Evolutionary conservation across 2,888 invertebrate genomes (phyloP).

Genomic region (Ennomos quercinarius): DNA sequence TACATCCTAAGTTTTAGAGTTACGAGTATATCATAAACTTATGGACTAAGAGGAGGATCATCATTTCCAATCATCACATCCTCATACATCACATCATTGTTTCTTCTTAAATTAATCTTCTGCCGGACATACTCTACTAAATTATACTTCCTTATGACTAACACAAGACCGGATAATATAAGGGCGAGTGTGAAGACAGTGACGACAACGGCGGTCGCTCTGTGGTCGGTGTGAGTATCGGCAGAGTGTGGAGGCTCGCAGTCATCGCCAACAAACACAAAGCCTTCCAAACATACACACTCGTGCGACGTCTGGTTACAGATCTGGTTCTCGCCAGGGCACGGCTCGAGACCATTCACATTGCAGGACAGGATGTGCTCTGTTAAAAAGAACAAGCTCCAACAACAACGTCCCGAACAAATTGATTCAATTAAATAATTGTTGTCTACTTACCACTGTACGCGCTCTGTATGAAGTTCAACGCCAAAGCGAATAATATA

Average conservation of each 20-base stretch:
- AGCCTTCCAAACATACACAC: slow-evolving; percentile 67
- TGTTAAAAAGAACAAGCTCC: slow-evolving; percentile 69
- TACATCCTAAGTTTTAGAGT: slow-evolving; percentile 45
- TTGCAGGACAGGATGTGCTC: slow-evolving; percentile 80
- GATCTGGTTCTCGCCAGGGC: slow-evolving; percentile 60
- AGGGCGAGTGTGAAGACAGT: slow-evolving; percentile 72
- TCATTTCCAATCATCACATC: slow-evolving; percentile 85
- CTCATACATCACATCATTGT: slow-evolving; percentile 78
- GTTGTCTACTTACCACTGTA: slow-evolving; percentile 74
- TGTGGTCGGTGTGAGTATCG: slow-evolving; percentile 43
- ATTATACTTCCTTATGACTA: slow-evolving; percentile 78
- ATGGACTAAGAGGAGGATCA: slow-evolving; percentile 79
- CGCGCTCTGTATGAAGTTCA: slow-evolving; percentile 68
- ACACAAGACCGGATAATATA: slow-evolving; percentile 67
- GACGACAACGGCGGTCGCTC: slow-evolving; percentile 65
- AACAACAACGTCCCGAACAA: slow-evolving; percentile 58
- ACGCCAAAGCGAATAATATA: slow-evolving; percentile 61
- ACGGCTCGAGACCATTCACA: slow-evolving; percentile 57
- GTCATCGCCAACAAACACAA: slow-evolving; percentile 55
- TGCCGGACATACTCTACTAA: slow-evolving; percentile 72
- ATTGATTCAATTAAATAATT: slow-evolving; percentile 85
- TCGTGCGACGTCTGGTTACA: slow-evolving; percentile 58
- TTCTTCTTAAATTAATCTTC: slow-evolving; percentile 70
- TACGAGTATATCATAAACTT: slow-evolving; percentile 43
- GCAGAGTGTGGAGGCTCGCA: slow-evolving; percentile 51